phyloP scores from a whole-genome alignment of 92 coral and sea anemone species.

The Porites lobata region DNA sequence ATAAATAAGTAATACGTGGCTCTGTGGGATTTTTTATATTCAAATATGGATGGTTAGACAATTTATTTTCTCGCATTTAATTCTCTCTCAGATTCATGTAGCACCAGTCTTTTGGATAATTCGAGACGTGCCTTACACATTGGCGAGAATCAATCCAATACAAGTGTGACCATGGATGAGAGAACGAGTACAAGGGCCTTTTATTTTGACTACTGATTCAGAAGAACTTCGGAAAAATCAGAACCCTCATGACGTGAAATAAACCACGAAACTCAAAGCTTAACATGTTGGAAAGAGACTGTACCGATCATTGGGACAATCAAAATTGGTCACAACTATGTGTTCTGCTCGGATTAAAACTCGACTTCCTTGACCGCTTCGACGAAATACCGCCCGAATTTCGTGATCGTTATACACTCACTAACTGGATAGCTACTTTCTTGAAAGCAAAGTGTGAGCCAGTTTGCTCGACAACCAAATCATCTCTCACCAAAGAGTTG shows the following conservation, averaged over 20 bases:
- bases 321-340: slow-evolving; percentile 10
- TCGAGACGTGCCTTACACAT: too few relatives aligned
- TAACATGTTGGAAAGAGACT: slow-evolving; percentile 1
- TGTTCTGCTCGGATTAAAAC: slow-evolving; percentile 49
- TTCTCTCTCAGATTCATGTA: not conserved
- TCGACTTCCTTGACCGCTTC: slow-evolving; percentile 53
- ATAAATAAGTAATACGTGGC: not conserved
- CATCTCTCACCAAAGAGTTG: slow-evolving; percentile 6
- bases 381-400: slow-evolving; percentile 34
- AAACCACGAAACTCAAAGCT: not conserved
- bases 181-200: not conserved
- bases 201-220: too few relatives aligned
- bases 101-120: too few relatives aligned
- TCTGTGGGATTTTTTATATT: not conserved
- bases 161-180: too few relatives aligned
- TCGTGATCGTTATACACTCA: slow-evolving; percentile 32
- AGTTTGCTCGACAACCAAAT: not conserved
- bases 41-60: not conserved
- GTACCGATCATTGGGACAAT: not conserved
- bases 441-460: slow-evolving; percentile 33
- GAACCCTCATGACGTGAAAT: not conserved
- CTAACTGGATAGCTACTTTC: slow-evolving; percentile 55
- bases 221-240: too few relatives aligned
- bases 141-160: too few relatives aligned
- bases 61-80: not conserved